These are phyloP conservation scores for Thunnus thynnus DNA, from an alignment of 2,113 vertebrate genomes.

Conservation along the genomic window DNA sequence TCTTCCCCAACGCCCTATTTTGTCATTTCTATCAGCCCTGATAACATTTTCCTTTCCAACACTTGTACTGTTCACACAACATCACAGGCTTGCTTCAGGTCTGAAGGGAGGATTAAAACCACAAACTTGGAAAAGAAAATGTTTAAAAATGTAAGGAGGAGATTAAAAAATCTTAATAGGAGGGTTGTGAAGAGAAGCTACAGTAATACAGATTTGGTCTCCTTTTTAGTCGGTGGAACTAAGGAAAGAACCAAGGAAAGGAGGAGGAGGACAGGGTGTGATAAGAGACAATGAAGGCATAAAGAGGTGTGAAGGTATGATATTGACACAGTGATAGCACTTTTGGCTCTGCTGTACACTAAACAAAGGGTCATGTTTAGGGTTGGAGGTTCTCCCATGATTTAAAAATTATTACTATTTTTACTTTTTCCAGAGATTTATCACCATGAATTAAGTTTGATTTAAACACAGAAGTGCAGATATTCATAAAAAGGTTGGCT, in stretches of 20 bases:
- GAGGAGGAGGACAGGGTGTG: neutral
- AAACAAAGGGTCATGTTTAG: too few species aligned
- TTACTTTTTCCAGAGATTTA: neutral
- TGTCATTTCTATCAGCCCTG: neutral
- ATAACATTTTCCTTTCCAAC: constrained; percentile 10
- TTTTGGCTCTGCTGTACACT: too few species aligned
- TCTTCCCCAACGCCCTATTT: neutral
- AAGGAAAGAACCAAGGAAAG: neutral
- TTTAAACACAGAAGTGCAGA: too few species aligned
- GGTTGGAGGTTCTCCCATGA: too few species aligned
- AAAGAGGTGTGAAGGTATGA: constrained; percentile 15
- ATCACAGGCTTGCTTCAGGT: neutral
- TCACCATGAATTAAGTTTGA: neutral
- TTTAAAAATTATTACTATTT: too few species aligned
- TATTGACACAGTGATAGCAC: constrained; percentile 5
- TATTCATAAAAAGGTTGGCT: neutral
- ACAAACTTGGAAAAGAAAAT: neutral
- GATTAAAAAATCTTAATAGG: neutral
- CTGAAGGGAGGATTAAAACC: neutral
- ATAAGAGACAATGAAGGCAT: neutral
- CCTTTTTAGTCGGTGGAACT: neutral
- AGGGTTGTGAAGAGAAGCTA: too few species aligned
- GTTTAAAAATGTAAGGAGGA: neutral
- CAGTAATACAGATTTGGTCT: neutral
- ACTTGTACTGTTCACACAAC: neutral